Evolutionary conservation across 2,888 invertebrate genomes (phyloP).

Genomic region (Creontiades dilutus): DNA sequence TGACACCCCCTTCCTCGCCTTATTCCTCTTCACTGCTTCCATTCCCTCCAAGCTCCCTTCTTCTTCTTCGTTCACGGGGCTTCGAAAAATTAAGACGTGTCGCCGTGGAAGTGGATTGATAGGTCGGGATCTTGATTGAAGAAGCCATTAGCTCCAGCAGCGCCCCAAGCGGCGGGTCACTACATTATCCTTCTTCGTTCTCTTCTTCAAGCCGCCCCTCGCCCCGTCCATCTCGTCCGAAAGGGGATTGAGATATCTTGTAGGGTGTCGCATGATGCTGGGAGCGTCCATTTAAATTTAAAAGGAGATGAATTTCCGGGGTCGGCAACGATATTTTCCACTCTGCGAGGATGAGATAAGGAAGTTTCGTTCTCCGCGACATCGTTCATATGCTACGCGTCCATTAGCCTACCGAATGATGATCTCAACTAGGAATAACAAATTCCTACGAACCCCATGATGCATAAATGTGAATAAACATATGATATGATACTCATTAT

Average conservation of each 20-base stretch:
- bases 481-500: no score
- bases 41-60: neutral
- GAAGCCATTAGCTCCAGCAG: constrained; percentile 69
- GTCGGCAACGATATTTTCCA: constrained; percentile 52
- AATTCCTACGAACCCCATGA: no score
- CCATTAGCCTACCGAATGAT: constrained; percentile 3
- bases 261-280: constrained; percentile 62
- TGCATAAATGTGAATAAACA: no score
- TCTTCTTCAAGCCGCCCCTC: neutral
- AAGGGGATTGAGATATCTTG: constrained; percentile 69
- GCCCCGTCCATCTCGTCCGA: constrained; percentile 5
- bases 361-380: constrained; percentile 31
- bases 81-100: constrained; percentile 70
- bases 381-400: neutral
- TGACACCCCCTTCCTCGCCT: neutral
- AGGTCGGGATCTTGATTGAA: constrained; percentile 71
- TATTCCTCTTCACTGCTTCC: constrained; percentile 1
- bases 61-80: neutral
- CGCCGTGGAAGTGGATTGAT: constrained; percentile 70
- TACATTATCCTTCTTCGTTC: constrained; percentile 51
- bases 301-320: constrained; percentile 63
- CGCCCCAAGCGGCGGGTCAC: constrained; percentile 60
- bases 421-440: neutral
- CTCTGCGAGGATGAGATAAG: constrained; percentile 37
- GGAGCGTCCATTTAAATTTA: constrained; percentile 63